Percentiles rank a stretch among this genome's conserved stretches.
Evolutionary conservation across 1,140 invertebrate species (phyloP).

Genomic region (Steinernema khuongi): DNA sequence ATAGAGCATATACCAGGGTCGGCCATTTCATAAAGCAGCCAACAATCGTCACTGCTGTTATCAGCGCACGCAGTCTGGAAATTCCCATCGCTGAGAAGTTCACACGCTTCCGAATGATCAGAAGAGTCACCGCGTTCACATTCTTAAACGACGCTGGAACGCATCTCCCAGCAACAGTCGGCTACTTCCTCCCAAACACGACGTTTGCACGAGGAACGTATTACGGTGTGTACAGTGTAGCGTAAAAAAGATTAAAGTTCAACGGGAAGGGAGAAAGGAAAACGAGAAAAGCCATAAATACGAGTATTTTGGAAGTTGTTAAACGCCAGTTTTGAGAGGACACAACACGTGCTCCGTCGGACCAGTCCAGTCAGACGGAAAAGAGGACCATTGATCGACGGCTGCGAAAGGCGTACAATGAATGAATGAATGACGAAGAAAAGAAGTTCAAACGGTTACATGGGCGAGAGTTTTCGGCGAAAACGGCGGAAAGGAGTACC

Average conservation of each 20-base stretch:
- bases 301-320: not conserved
- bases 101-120: not conserved
- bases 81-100: conserved; percentile 9
- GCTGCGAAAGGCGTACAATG: not conserved
- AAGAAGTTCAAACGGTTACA: conserved; percentile 7
- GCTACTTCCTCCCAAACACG: no score
- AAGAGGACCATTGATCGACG: not conserved
- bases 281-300: no score
- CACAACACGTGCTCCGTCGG: not conserved
- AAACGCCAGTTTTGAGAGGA: not conserved
- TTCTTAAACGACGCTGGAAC: not conserved
- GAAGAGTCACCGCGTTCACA: not conserved
- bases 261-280: not conserved
- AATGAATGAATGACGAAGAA: not conserved
- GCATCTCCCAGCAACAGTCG: not conserved
- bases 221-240: not conserved
- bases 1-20: not conserved
- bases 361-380: conserved; percentile 1
- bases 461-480: not conserved
- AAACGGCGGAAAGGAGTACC: no score
- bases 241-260: not conserved
- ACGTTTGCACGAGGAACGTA: no score
- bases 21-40: not conserved
- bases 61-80: not conserved
- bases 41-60: not conserved